Base-by-base conservation (phyloP, 2,113 vertebrate species). In the Pyrgilauda ruficollis region DNA sequence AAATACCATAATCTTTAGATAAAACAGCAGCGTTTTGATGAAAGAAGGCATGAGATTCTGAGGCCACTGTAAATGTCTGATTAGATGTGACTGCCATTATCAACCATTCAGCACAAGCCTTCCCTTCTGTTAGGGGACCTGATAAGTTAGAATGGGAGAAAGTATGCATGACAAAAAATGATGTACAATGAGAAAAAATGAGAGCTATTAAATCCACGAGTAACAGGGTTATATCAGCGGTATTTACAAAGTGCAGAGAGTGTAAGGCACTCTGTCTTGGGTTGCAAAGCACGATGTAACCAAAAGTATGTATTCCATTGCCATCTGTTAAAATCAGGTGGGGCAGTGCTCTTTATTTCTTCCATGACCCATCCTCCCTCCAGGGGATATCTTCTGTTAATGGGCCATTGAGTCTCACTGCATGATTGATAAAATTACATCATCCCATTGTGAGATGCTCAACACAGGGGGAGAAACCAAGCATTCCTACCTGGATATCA, bases 101-200 rank as follows among this genome's bases (percentile, higher is more conserved):
- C 16, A 55, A 14, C 37, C 1, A 4, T 17, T 33, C 21, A 19
- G 50, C 37, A 55, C 3, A 7, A 72, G 30, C 0, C 0, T 33
- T 72, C 37, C 22, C 22, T 41, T 41, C 37, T 16, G 8, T 53
- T 72, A 41, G 69, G 9, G 15, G 37, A 41, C 11, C 21, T 41
- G 28, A 20, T 41, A 24, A 23, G 35, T 24, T 72, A 24, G 68
- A 10, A 41, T 41, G 37, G 15, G 50, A 72, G 11, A 2, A 3
- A 33, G 39, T 33, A 33, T 19, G 22, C 37, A 24, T 24, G 30
- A 53, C 20, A 53, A 72, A 53, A 72, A 33, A 14, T 5, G 8
- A 11, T 24, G 28, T 33, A 53, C 21, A 9, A 33, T 7, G 37
- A 53, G 28, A 72, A 41, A 1, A 1, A 53, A 53, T 31, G 37